Base-by-base conservation (phyloP, 2,113 vertebrate genomes). In the Gnathonemus longibarbis region DNA sequence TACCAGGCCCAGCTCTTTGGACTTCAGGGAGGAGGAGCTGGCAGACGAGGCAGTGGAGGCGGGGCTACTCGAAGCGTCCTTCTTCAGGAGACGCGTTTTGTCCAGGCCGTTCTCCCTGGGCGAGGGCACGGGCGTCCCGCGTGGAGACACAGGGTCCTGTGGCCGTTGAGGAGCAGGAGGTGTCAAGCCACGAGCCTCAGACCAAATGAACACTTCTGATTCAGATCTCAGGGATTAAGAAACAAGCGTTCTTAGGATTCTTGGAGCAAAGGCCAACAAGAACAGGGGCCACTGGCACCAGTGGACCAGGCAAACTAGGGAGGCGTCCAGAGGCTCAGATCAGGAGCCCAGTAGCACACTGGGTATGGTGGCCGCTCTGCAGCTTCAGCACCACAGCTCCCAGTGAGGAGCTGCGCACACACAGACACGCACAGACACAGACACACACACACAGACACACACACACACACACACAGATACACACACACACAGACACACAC, bases 1-100 rank as follows among this genome's bases (percentile, higher is more conserved):
- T 90, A 97, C 97, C 95, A 97, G 93, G 91, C 94, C 94, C 77
- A 97, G 95, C 94, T 97, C 97, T 96, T 97, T 97, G 93, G 96
- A 97, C 94, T 97, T 97, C 90, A 96, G 94, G 50, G 97, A 97
- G 89, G 96, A 92, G 1, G 96, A 97, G 91, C 97, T 97, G 93
- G 96, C 96, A 10, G 96, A 97, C 87, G 97, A 97, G 42, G 97
- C 97, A 0, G 96, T 97, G 89, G 97, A 97, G 0, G 96, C 97
- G 0, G 97, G 97, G 92, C 97, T 97, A 84, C 96, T 96, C 1
- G 97, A 97, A 35, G 95, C 96, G 11, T 97, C 97, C 91, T 97
- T 97, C 92, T 97, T 97, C 27, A 97, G 92, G 4, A 97, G 89
- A 1, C 96, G 96, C 9, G 90, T 96, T 95, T 97, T 97, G 91